phyloP scores from a whole-genome alignment of 2,113 vertebrate species.

The Melanerpes formicivorus region DNA sequence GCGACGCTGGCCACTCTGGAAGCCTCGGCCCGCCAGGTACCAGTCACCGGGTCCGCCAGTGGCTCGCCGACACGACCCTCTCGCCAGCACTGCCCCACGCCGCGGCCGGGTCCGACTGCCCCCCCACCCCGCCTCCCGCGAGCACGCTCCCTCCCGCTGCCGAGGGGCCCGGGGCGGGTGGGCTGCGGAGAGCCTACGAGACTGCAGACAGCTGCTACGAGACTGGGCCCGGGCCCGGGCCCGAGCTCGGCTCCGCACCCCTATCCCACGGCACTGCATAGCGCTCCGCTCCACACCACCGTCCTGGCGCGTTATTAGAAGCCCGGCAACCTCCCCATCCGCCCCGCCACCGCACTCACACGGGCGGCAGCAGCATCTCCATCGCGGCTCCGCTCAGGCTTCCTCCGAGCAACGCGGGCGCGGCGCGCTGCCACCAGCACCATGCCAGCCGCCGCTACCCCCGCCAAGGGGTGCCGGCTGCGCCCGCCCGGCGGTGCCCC shows the following conservation, averaged over 20 bases:
- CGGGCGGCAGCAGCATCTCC: constrained; percentile 85
- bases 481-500: background rate
- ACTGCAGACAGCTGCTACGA: background rate
- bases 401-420: constrained; percentile 79
- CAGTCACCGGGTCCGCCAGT: too few relatives aligned
- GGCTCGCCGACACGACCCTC: background rate
- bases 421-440: constrained; percentile 83
- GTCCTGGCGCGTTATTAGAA: background rate
- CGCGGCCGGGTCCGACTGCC: background rate
- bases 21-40: too few relatives aligned
- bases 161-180: background rate
- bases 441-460: constrained; percentile 83
- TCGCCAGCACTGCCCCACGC: background rate
- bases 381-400: constrained; percentile 76
- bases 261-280: background rate
- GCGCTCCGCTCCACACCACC: background rate
- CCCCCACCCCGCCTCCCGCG: background rate
- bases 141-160: background rate
- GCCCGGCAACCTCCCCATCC: background rate
- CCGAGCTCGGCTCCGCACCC: background rate
- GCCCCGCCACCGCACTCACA: constrained; percentile 75
- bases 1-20: background rate
- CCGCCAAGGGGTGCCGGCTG: constrained; percentile 36
- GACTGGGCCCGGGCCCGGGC: background rate
- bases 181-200: background rate